Conservation (phyloP, 2,113 vertebrate genomes). For the Lagopus leucura region DNA sequence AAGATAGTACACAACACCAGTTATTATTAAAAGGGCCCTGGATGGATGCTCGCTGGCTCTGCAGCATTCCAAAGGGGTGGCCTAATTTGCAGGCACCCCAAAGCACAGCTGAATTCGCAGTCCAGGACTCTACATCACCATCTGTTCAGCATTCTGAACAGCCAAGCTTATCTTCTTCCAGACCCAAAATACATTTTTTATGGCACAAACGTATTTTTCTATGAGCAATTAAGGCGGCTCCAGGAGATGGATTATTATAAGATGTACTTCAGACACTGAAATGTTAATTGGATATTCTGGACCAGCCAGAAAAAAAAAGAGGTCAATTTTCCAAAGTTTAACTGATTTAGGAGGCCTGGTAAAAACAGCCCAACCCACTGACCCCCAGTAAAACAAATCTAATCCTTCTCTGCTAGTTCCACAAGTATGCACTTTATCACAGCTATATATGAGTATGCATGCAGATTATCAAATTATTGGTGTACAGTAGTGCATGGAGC, state of each 20-base stretch:
- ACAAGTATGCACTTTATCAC: neutral
- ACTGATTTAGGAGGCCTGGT: neutral
- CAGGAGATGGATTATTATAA: conserved; percentile 7
- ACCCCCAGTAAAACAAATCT: neutral
- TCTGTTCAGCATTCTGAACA: conserved; percentile 36
- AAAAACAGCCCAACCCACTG: neutral
- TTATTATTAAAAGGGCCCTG: neutral
- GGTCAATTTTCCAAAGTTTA: neutral
- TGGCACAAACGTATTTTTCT: conserved; percentile 28
- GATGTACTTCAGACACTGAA: neutral
- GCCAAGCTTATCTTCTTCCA: conserved; percentile 20
- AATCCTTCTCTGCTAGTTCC: neutral
- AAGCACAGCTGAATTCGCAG: conserved; percentile 18
- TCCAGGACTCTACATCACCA: conserved; percentile 8
- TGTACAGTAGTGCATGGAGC: neutral
- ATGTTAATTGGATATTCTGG: conserved; percentile 31
- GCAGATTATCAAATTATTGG: neutral
- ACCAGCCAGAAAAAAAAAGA: conserved; percentile 13
- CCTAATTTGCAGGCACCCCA: conserved; percentile 13
- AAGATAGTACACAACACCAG: neutral
- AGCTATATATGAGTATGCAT: neutral
- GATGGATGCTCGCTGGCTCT: neutral
- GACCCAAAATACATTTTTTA: conserved; percentile 34
- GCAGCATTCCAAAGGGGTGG: neutral
- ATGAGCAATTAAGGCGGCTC: conserved; percentile 18